phyloP scores from a whole-genome alignment of 37 sponge, comb jelly and placozoan genomes.

The Ianthella basta region DNA sequence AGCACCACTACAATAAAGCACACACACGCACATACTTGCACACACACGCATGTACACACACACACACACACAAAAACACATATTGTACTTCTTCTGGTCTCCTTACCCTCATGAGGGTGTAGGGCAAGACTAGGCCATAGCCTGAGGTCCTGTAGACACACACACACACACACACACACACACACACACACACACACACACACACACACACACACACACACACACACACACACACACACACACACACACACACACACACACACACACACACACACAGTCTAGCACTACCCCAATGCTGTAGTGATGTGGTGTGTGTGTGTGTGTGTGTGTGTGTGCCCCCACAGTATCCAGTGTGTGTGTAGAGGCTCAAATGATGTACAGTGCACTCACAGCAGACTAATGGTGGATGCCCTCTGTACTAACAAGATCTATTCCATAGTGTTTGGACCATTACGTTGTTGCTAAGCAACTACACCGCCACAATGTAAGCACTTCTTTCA shows the following conservation, averaged over 20 bases:
- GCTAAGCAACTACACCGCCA: too few species aligned
- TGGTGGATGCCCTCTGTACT: too few species aligned
- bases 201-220: constrained; percentile 30
- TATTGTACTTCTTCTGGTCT: neutral
- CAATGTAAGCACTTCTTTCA: too few species aligned
- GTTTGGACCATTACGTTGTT: too few species aligned
- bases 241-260: constrained; percentile 36
- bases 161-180: constrained; percentile 25
- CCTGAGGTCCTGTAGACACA: constrained; percentile 9
- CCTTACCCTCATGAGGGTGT: too few species aligned
- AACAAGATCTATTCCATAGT: too few species aligned
- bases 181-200: constrained; percentile 21
- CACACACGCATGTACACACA: constrained; percentile 28
- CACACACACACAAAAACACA: constrained; percentile 3
- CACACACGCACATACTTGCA: constrained; percentile 25
- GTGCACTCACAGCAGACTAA: too few species aligned
- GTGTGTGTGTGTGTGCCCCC: too few species aligned
- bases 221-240: constrained; percentile 32
- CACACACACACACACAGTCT: constrained; percentile 34
- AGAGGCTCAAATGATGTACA: too few species aligned
- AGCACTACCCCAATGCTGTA: too few species aligned
- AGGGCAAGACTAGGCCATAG: neutral
- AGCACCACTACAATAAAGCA: neutral
- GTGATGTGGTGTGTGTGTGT: too few species aligned
- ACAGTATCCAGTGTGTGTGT: too few species aligned